These are phyloP conservation scores for Gryllus bimaculatus DNA, from an alignment of 1,140 invertebrate genomes.

Conservation along the genomic window DNA sequence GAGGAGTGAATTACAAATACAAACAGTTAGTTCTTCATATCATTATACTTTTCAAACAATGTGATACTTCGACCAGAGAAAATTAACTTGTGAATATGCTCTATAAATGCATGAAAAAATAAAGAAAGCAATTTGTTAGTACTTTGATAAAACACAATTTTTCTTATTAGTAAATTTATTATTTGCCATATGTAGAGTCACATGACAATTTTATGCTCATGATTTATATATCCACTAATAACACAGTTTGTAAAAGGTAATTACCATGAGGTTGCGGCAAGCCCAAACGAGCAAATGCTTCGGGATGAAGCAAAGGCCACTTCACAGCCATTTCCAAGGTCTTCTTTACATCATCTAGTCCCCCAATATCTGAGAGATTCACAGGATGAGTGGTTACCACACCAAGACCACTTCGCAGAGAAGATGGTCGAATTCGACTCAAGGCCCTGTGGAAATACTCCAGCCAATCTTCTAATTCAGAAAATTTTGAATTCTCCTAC, in stretches of 20 bases:
- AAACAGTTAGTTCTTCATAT: no score
- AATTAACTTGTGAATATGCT: no score
- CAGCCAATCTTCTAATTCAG: slow-evolving; percentile 14
- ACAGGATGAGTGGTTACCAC: slow-evolving; percentile 39
- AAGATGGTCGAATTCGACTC: slow-evolving; percentile 38
- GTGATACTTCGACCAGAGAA: no score
- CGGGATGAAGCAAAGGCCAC: slow-evolving; percentile 52
- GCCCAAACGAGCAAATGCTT: slow-evolving; percentile 48
- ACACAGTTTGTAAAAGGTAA: not conserved
- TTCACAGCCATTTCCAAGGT: slow-evolving; percentile 50
- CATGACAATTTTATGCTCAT: no score
- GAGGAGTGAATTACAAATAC: no score
- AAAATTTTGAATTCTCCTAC: not conserved
- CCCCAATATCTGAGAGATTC: slow-evolving; percentile 52
- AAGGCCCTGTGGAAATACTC: slow-evolving; percentile 30
- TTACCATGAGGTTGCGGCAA: slow-evolving; percentile 46
- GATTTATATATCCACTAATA: no score
- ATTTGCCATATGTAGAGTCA: no score
- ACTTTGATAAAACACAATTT: no score
- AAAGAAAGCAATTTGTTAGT: no score
- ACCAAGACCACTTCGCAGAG: slow-evolving; percentile 43
- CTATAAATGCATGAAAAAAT: no score
- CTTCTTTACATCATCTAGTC: slow-evolving; percentile 50
- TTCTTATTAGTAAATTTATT: no score
- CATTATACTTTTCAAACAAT: no score